A percentile compares a stretch with the other conserved stretches of the same genome.
Evolutionary conservation across 2,797 vertebrate genomes (phyloP).

Genomic region (Lycodopsis pacificus): DNA sequence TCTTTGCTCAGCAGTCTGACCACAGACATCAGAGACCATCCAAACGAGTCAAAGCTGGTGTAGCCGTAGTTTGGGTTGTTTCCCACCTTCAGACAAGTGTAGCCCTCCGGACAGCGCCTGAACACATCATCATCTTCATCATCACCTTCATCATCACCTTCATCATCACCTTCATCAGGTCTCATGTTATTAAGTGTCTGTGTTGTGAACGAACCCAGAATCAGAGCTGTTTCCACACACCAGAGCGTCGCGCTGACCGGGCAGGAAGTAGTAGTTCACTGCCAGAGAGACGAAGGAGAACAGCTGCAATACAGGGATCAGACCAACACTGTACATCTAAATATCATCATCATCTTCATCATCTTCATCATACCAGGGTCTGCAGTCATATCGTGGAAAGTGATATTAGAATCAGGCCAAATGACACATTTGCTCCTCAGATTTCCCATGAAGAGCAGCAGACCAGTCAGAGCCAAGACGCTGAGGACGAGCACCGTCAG

Average conservation of each 20-base stretch:
- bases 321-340: background rate
- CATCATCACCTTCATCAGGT: background rate
- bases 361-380: slow-evolving; percentile 74
- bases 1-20: slow-evolving; percentile 92
- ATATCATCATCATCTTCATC: slow-evolving; percentile 1
- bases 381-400: slow-evolving; percentile 76
- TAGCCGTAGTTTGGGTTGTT: slow-evolving; percentile 92
- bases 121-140: slow-evolving; percentile 12
- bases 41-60: slow-evolving; percentile 92
- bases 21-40: slow-evolving; percentile 91
- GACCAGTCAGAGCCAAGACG: slow-evolving; percentile 88
- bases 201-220: slow-evolving; percentile 82
- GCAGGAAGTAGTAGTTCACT: slow-evolving; percentile 86
- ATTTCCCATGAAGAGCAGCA: slow-evolving; percentile 91
- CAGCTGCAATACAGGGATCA: background rate
- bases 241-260: slow-evolving; percentile 80
- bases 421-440: slow-evolving; percentile 88
- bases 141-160: background rate
- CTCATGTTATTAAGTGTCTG: background rate
- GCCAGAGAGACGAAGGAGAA: slow-evolving; percentile 4
- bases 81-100: slow-evolving; percentile 83
- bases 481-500: slow-evolving; percentile 88
- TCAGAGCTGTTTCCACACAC: slow-evolving; percentile 92
- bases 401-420: slow-evolving; percentile 54
- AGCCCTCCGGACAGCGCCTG: slow-evolving; percentile 91